Evolutionary conservation across 2,888 invertebrate genomes (phyloP).

Genomic region (Hedychridium roseum): DNA sequence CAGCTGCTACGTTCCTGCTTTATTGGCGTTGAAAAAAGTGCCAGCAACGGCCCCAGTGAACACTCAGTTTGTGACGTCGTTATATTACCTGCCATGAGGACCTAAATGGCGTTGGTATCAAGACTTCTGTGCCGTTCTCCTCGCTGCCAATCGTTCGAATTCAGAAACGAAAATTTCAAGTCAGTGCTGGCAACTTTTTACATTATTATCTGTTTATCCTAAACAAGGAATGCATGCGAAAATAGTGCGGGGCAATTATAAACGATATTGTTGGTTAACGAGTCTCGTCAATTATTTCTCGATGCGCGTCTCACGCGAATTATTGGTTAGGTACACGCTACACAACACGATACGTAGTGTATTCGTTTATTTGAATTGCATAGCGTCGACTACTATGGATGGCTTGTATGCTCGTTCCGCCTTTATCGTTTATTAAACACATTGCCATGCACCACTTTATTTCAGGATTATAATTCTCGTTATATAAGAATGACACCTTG

Average conservation of each 20-base stretch:
- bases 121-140: slow-evolving; percentile 37
- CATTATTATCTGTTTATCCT: slow-evolving; percentile 28
- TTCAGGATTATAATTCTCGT: background rate
- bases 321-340: no score
- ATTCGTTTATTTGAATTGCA: no score
- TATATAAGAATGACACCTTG: background rate
- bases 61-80: no score
- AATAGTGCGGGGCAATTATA: slow-evolving; percentile 27
- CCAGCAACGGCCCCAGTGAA: no score
- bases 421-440: no score
- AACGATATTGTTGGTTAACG: slow-evolving; percentile 18
- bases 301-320: no score
- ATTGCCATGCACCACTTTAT: no score
- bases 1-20: no score
- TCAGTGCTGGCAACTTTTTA: slow-evolving; percentile 64
- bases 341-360: no score
- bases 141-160: slow-evolving; percentile 59
- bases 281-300: slow-evolving; percentile 3
- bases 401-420: no score
- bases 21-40: no score
- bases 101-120: slow-evolving; percentile 53
- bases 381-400: no score
- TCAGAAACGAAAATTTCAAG: slow-evolving; percentile 58
- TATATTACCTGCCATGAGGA: slow-evolving; percentile 26
- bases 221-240: slow-evolving; percentile 24